A percentile compares a stretch with the other conserved stretches of the same genome.
Evolutionary conservation across 2,113 vertebrate species (phyloP).

Genomic region (Sterrhoptilus dennistouni): DNA sequence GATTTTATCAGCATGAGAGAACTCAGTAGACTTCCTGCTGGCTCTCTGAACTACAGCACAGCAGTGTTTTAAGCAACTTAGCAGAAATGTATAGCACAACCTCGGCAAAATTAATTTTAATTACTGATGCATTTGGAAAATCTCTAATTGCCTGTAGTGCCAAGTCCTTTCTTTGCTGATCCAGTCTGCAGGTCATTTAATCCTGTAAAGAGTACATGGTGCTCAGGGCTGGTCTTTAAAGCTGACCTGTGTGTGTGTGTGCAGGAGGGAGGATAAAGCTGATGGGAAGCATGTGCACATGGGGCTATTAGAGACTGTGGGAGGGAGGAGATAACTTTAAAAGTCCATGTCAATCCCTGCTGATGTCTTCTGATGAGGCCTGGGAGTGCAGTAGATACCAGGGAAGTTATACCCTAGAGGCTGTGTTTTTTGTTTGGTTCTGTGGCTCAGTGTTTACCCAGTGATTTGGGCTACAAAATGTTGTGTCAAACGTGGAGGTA

Average conservation of each 20-base stretch:
- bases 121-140: constrained; percentile 28
- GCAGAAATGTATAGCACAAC: not conserved
- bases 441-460: not conserved
- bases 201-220: not conserved
- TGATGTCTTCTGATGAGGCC: not conserved
- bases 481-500: not conserved
- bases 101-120: constrained; percentile 8
- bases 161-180: not conserved
- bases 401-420: not conserved
- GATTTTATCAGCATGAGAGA: not conserved
- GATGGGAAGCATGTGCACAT: rapidly evolving
- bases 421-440: not conserved
- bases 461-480: not conserved
- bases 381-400: not conserved
- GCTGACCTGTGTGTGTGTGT: not conserved
- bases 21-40: not conserved
- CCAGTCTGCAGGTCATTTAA: not conserved
- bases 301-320: not conserved
- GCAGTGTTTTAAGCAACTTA: not conserved
- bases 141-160: not conserved
- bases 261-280: not conserved
- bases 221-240: not conserved
- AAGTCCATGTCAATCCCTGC: not conserved
- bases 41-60: not conserved
- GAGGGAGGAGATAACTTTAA: not conserved